Conservation (phyloP, 2,797 vertebrate species). For the Hydrocynus forskahlii region DNA sequence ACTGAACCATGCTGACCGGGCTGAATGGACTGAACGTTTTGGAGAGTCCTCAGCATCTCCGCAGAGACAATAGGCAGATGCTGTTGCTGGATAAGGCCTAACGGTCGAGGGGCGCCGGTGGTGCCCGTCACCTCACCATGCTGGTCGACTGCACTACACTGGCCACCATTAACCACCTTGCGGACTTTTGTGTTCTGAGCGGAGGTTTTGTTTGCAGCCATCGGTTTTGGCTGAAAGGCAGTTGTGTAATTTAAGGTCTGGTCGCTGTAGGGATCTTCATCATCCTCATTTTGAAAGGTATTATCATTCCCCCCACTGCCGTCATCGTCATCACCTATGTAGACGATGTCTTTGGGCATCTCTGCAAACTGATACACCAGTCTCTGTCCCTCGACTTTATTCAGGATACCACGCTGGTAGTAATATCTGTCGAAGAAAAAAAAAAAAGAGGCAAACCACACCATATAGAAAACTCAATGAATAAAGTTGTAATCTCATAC, state of each 20-base stretch:
- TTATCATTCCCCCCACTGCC: slow-evolving; percentile 45
- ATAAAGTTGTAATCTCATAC: background rate
- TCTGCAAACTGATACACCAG: slow-evolving; percentile 98
- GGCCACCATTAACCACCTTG: slow-evolving; percentile 33
- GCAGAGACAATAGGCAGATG: slow-evolving; percentile 83
- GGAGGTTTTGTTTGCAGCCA: slow-evolving; percentile 63
- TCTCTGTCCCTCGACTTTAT: slow-evolving; percentile 97
- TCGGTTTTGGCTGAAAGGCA: slow-evolving; percentile 57
- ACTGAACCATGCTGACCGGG: slow-evolving; percentile 85
- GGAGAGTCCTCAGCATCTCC: slow-evolving; percentile 90
- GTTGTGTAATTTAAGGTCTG: slow-evolving; percentile 66
- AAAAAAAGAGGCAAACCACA: background rate
- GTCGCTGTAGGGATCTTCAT: slow-evolving; percentile 79
- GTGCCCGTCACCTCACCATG: slow-evolving; percentile 74
- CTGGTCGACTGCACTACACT: slow-evolving; percentile 65
- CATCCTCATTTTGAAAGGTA: slow-evolving; percentile 67
- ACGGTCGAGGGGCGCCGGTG: slow-evolving; percentile 72
- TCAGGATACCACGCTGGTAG: slow-evolving; percentile 97
- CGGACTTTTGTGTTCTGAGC: slow-evolving; percentile 60
- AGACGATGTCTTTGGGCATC: slow-evolving; percentile 93
- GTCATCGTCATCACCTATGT: slow-evolving; percentile 86
- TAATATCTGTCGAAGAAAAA: slow-evolving; percentile 84
- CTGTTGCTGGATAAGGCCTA: slow-evolving; percentile 84
- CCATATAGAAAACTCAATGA: background rate
- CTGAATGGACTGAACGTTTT: slow-evolving; percentile 82